Conservation (phyloP, 2,888 invertebrate species). For the Rhodophaea formosa region DNA sequence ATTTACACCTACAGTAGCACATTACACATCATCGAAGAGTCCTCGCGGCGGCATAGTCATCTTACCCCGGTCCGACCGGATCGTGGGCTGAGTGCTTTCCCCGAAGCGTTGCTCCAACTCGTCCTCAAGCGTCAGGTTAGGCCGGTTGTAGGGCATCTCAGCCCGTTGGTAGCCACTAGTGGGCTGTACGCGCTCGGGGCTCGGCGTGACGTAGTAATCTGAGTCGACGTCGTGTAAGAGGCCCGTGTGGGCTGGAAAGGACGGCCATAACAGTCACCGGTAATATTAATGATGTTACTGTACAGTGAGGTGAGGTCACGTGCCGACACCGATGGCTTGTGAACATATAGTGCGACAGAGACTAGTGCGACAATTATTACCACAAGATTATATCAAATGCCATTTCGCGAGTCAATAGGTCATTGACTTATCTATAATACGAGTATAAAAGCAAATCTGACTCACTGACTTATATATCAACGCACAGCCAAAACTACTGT, state of each 20-base stretch:
- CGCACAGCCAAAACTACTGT: too few relatives aligned
- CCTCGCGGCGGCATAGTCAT: slow-evolving; percentile 88
- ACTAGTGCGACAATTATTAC: not conserved
- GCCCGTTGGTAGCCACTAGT: slow-evolving; percentile 54
- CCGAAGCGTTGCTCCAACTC: slow-evolving; percentile 85
- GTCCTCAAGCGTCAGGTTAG: slow-evolving; percentile 58
- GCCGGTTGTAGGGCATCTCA: slow-evolving; percentile 52
- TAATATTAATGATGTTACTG: slow-evolving; percentile 40
- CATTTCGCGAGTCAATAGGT: too few relatives aligned
- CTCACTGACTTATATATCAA: too few relatives aligned
- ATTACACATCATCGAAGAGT: slow-evolving; percentile 88
- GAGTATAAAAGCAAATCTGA: too few relatives aligned
- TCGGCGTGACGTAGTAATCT: slow-evolving; percentile 84
- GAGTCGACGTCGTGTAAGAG: slow-evolving; percentile 89
- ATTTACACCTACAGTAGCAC: slow-evolving; percentile 4
- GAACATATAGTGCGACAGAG: slow-evolving; percentile 1
- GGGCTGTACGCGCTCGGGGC: slow-evolving; percentile 51
- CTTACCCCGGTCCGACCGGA: slow-evolving; percentile 62
- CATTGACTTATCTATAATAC: too few relatives aligned
- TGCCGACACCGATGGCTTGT: slow-evolving; percentile 19
- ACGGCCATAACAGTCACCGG: slow-evolving; percentile 73
- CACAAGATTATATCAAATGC: too few relatives aligned
- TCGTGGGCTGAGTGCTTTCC: slow-evolving; percentile 78
- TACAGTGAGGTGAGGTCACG: slow-evolving; percentile 21
- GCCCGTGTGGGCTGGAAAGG: slow-evolving; percentile 86